Evolutionary conservation across 2,113 vertebrate species (phyloP).

Genomic region (Brachypteracias leptosomus): DNA sequence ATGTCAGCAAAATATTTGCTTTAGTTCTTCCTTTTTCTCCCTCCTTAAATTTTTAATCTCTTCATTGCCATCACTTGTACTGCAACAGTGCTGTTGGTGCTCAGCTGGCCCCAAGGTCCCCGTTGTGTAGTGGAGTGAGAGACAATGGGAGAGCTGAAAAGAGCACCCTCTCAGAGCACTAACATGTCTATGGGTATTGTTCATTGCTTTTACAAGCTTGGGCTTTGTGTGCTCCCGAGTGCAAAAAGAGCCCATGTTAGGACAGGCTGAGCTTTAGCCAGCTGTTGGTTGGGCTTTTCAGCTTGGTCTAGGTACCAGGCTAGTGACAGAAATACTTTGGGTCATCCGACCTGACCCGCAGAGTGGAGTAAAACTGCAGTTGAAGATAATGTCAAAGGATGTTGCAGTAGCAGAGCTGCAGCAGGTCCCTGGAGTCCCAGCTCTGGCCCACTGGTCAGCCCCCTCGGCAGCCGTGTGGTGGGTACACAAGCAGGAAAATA

Average conservation of each 20-base stretch:
- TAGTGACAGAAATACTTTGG: neutral
- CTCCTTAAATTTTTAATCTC: neutral
- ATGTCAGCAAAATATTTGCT: neutral
- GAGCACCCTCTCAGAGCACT: neutral
- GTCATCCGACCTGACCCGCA: neutral
- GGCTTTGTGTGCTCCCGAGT: neutral
- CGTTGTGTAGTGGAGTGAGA: fast-evolving
- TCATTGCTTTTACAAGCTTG: neutral
- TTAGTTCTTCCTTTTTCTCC: neutral
- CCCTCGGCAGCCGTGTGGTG: neutral
- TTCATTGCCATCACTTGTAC: neutral
- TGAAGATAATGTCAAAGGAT: neutral
- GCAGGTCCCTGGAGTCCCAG: neutral
- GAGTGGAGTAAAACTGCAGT: neutral
- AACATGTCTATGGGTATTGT: neutral
- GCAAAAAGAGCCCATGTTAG: neutral
- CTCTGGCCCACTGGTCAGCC: neutral
- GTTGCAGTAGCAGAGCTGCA: neutral
- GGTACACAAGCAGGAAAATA: neutral
- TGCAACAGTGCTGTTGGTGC: too few relatives aligned
- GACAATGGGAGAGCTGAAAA: neutral
- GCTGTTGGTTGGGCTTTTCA: neutral
- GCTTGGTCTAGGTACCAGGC: neutral
- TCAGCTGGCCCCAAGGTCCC: neutral
- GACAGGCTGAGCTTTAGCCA: neutral